Evolutionary conservation across 35 echinoderm and acorn worm genomes (phyloP), one percentile per base, ranked within the genome.

Genomic region (Heliocidaris tuberculata): DNA sequence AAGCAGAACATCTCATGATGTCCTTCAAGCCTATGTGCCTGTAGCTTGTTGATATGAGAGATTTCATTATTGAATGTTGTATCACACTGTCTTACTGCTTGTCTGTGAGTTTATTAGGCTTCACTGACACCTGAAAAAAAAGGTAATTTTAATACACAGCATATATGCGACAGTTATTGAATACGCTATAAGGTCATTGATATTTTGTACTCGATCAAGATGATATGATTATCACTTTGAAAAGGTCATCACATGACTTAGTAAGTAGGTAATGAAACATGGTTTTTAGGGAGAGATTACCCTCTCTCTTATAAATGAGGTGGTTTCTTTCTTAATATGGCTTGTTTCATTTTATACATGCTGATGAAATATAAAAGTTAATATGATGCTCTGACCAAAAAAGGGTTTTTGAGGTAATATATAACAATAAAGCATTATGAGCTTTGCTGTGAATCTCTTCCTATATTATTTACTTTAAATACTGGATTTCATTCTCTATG

Each of bases 201-300:
- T 78, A 78, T 78, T 78, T 78, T 78, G 65, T 78, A 24, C 27
- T 78, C 5, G 7, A 78, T 21, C 4, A 78, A 21, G 19, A 78
- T 17, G 21, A 78, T 78, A 78, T 78, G 65, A 78, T 78, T 78
- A 78, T 78, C 65, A n/a, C 65, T 78, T 78, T n/a, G n/a, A 78
- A 78, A 78, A 78, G 65, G 65, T 78, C 65, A 78, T 78, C 21
- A 0, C 65, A 78, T 78, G 65, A n/a, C 27, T 27, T n/a, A 9
- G 27, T 78, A 21, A 78, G 65, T 56, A 56, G 52, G 52, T 15
- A 56, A 56, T 56, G 2, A 27, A 19, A 78, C 17, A 78, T n/a
- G 21, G 27, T 78, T 27, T 78, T 19, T n/a, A 19, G n/a, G 21
- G 65, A 27, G 27, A 27, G 65, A 7, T 27, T n/a, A 3, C 27